phyloP scores from a whole-genome alignment of 2,888 invertebrate species.

The Pilophorus perplexus region DNA sequence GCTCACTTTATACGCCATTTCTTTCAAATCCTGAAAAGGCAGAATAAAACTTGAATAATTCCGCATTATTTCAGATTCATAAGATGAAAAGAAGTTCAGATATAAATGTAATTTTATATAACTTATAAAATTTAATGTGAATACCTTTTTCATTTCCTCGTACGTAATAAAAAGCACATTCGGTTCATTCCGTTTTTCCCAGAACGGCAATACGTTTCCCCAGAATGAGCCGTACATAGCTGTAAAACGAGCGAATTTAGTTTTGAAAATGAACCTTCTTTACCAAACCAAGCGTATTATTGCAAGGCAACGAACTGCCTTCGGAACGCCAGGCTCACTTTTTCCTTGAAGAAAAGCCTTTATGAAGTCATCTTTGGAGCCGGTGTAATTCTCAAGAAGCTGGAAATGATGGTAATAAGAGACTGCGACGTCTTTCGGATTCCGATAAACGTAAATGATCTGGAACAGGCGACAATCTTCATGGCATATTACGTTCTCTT shows the following conservation, averaged over 20 bases:
- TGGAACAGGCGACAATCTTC: conserved; percentile 48
- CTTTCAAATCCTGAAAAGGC: conserved; percentile 53
- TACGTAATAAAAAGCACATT: conserved; percentile 52
- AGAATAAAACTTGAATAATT: neutral
- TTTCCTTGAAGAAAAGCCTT: conserved; percentile 47
- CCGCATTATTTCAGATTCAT: neutral
- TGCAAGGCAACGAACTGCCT: no score
- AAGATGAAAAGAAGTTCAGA: no score
- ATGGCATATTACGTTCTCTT: no score
- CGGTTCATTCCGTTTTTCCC: conserved; percentile 51
- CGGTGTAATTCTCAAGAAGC: conserved; percentile 49
- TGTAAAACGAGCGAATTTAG: conserved; percentile 40
- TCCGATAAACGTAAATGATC: conserved; percentile 55
- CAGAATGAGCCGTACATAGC: conserved; percentile 50
- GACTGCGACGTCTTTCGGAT: conserved; percentile 55
- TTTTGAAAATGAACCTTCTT: no score
- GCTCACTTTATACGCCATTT: conserved; percentile 53
- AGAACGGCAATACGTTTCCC: conserved; percentile 52
- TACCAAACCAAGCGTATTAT: no score
- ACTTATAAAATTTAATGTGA: conserved; percentile 1
- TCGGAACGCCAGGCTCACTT: no score
- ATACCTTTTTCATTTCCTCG: conserved; percentile 51
- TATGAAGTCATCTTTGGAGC: conserved; percentile 50
- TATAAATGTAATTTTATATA: neutral
- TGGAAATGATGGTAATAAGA: conserved; percentile 52